Evolutionary conservation across 2,797 vertebrate genomes (phyloP).

Genomic region (Adrianichthys oophorus): DNA sequence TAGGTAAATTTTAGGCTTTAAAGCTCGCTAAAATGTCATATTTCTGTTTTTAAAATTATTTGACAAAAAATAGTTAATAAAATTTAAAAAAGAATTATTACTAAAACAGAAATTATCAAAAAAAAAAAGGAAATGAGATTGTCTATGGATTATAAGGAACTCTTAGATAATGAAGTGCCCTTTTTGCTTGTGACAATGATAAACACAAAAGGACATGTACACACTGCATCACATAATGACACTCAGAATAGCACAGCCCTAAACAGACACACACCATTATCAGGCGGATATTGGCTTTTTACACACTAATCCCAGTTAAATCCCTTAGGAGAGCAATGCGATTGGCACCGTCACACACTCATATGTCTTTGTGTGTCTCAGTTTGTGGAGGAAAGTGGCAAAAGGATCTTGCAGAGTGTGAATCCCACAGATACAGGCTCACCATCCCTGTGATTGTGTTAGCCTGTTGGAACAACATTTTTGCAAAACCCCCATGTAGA

Average conservation of each 20-base stretch:
- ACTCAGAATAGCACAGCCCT: conserved; percentile 12
- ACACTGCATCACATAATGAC: conserved; percentile 16
- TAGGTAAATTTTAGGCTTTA: too few relatives aligned
- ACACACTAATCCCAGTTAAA: conserved; percentile 57
- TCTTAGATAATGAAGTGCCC: conserved; percentile 38
- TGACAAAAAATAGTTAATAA: not conserved
- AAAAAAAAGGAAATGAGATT: conserved; percentile 44
- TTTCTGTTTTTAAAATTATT: too few relatives aligned
- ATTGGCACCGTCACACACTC: conserved; percentile 41
- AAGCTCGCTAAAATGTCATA: too few relatives aligned
- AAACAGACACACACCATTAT: conserved; percentile 49
- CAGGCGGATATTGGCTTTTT: conserved; percentile 54
- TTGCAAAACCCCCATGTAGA: conserved; percentile 50
- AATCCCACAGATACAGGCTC: conserved; percentile 56
- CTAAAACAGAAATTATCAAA: conserved; percentile 23
- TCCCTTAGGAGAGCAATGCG: conserved; percentile 50
- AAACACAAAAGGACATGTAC: conserved; percentile 29
- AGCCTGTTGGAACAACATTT: conserved; percentile 47
- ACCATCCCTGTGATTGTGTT: conserved; percentile 57
- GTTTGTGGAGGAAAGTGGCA: conserved; percentile 33
- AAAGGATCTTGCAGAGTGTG: conserved; percentile 51
- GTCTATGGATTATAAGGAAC: conserved; percentile 37
- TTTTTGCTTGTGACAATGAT: conserved; percentile 38
- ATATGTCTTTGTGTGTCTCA: conserved; percentile 17
- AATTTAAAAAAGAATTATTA: not conserved